Evolutionary conservation across 2,797 vertebrate genomes (phyloP).

Genomic region (Astyanax mexicanus): DNA sequence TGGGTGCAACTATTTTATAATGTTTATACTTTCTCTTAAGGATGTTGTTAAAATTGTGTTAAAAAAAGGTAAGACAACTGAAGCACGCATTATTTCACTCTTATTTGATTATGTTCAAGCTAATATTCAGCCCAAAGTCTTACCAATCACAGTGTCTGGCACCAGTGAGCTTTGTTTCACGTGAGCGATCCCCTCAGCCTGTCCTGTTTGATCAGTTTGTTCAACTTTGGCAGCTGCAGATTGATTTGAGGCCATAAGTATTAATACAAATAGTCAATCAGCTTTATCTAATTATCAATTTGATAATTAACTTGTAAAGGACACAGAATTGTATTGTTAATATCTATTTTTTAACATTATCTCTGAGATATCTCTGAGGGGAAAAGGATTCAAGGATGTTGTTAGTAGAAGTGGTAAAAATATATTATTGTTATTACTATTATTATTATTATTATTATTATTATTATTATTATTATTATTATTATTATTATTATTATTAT

Average conservation of each 20-base stretch:
- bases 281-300: no score
- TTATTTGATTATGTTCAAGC: not conserved
- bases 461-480: no score
- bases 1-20: no score
- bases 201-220: conserved; percentile 54
- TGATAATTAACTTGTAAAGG: no score
- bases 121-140: conserved; percentile 63
- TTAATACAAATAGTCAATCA: no score
- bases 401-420: no score
- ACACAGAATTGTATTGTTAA: no score
- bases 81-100: not conserved
- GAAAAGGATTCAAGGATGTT: no score
- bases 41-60: not conserved
- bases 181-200: conserved; percentile 19
- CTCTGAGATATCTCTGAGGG: no score
- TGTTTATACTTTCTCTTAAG: not conserved
- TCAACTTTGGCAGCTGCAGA: conserved; percentile 60
- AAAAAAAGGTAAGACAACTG: not conserved
- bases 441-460: no score
- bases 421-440: no score
- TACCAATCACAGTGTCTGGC: conserved; percentile 70
- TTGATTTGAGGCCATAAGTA: conserved; percentile 59
- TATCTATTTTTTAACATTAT: conserved; percentile 3
- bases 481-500: no score
- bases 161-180: conserved; percentile 61